Conservation (phyloP, 92 coral and sea anemone genomes). For the Actinernus sp. region DNA sequence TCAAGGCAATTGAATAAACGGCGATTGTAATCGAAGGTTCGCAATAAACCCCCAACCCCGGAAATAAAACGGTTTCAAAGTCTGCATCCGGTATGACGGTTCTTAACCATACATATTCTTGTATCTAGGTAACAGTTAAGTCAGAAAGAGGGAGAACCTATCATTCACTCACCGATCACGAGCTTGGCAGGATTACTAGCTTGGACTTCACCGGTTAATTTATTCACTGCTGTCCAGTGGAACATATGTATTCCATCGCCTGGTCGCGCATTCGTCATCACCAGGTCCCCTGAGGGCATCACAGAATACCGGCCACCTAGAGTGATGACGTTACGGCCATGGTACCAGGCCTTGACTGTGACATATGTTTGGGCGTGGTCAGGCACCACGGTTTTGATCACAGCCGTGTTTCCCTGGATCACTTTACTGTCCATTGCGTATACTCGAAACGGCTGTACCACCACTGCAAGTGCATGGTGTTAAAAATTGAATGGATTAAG, state of each 20-base stretch:
- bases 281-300: constrained; percentile 94
- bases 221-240: constrained; percentile 83
- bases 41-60: no score
- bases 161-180: constrained; percentile 16
- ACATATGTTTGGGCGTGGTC: constrained; percentile 74
- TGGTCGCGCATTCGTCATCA: constrained; percentile 73
- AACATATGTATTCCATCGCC: constrained; percentile 55
- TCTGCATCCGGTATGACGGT: no score
- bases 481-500: no score
- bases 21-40: no score
- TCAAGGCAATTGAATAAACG: no score
- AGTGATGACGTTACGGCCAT: constrained; percentile 48
- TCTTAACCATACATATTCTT: no score
- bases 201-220: constrained; percentile 69
- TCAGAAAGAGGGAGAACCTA: no score
- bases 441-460: constrained; percentile 76
- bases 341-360: constrained; percentile 82
- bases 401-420: constrained; percentile 86
- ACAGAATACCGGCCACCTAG: constrained; percentile 78
- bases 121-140: no score
- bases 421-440: constrained; percentile 81
- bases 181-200: constrained; percentile 95
- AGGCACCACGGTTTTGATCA: constrained; percentile 77
- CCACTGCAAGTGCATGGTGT: constrained; percentile 42
- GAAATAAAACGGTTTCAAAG: no score